Evolutionary conservation across 2,797 vertebrate species (phyloP).

Genomic region (Megaceryle alcyon): DNA sequence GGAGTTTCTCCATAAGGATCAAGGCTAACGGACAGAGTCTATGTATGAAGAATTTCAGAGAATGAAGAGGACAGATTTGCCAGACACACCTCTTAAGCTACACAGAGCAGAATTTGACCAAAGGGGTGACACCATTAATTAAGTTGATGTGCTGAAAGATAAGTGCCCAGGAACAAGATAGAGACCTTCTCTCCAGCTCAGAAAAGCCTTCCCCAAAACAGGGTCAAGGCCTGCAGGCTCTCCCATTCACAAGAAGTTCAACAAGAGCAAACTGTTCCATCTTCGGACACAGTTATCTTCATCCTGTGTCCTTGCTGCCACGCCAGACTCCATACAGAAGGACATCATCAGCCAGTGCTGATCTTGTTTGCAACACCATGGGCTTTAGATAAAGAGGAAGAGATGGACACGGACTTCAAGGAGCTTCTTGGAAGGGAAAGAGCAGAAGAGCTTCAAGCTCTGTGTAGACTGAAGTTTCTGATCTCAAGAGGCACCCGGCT

Average conservation of each 20-base stretch:
- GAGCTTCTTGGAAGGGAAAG: not conserved
- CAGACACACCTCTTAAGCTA: not conserved
- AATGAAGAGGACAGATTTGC: not conserved
- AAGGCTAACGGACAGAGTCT: not conserved
- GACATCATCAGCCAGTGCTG: not conserved
- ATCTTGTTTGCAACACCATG: rapidly evolving
- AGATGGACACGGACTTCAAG: not conserved
- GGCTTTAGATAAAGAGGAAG: not conserved
- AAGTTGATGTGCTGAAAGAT: not conserved
- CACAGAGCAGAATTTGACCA: not conserved
- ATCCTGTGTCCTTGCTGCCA: not conserved
- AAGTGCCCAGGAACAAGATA: not conserved
- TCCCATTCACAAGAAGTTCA: not conserved
- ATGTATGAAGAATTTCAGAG: not conserved
- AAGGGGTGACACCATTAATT: not conserved
- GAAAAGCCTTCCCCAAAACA: not conserved
- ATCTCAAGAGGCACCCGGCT: not conserved
- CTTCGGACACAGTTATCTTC: not conserved
- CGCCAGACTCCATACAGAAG: not conserved
- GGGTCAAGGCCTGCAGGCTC: not conserved
- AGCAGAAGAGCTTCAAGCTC: not conserved
- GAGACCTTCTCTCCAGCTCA: not conserved
- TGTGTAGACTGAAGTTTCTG: not conserved
- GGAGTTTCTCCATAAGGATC: not conserved
- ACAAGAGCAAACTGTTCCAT: not conserved